Base-by-base conservation (phyloP, 1,140 invertebrate species). In the Drosophila ironensis region DNA sequence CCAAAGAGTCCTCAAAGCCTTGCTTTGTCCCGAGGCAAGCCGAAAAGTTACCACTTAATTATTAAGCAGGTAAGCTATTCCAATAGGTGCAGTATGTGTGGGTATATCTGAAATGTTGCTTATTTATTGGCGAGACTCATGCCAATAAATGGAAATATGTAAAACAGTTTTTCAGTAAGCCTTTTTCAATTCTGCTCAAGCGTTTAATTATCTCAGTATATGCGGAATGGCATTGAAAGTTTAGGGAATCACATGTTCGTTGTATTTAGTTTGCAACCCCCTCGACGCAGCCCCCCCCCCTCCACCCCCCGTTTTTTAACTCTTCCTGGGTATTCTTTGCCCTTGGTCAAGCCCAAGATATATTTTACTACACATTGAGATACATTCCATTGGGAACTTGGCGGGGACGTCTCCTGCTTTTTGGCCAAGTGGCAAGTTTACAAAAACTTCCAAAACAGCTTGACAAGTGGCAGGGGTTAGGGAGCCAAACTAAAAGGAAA, bases 281-380 rank as follows among this genome's bases (percentile, higher is more conserved):
- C n/a, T n/a, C n/a, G n/a, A n/a, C n/a, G n/a, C n/a, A n/a, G n/a
- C n/a, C n/a, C n/a, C n/a, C n/a, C n/a, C n/a, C 22, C 5, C 4
- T 14, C 11, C 5, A 41, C 20, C 4, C 7, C 4, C 22, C 8
- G 0, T 30, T 4, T 30, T 4, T 12, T 42, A 24, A 8, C 30
- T 33, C 30, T 3, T n/a, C n/a, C 47, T 24, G 16, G 17, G 35
- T 38, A 17, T 48, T 12, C 25, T 30, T 35, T 41, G 19, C 41
- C 64, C 38, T 51, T 37, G 72, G 53, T 44, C 73, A 72, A 72
- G 68, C 74, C 60, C 67, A 57, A 72, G 68, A 77, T 77, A 68
- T 77, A 77, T 77, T 68, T 77, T 56, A 72, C 60, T 68, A 77
- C 73, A 77, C 73, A 77, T 76, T 64, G 73, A 76, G 53, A 67